Percentiles rank a stretch among this genome's conserved stretches.
These are phyloP conservation scores for Graptemys geographica DNA, from an alignment of 2,797 vertebrate species.

Conservation along the genomic window DNA sequence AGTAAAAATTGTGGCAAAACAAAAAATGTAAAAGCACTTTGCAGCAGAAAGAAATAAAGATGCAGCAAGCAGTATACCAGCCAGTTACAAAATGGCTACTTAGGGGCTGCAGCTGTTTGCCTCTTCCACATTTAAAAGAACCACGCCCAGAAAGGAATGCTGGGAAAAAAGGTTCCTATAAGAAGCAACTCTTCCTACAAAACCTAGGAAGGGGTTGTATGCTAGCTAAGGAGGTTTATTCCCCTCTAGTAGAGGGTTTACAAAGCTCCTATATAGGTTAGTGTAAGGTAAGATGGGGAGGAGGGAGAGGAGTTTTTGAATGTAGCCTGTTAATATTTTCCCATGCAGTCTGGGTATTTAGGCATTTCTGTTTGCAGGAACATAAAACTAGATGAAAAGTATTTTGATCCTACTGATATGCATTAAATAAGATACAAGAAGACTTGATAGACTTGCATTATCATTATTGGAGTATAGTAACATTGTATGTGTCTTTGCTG, in stretches of 20 bases:
- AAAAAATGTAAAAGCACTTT: neutral
- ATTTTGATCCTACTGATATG: neutral
- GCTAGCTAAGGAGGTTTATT: accelerated
- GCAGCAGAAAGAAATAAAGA: neutral
- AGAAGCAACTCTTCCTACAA: neutral
- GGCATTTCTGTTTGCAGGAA: neutral
- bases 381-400: neutral
- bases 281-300: neutral
- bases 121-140: accelerated
- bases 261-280: neutral
- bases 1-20: neutral
- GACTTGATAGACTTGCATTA: neutral
- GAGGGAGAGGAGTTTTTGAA: neutral
- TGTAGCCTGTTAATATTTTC: neutral
- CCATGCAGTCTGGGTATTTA: neutral
- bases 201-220: neutral
- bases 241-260: neutral
- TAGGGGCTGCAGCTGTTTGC: neutral
- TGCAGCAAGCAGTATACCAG: neutral
- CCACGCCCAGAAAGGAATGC: accelerated
- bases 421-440: neutral
- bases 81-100: neutral
- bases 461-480: neutral
- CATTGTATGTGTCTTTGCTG: neutral
- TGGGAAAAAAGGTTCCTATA: neutral